Evolutionary conservation across 2,797 vertebrate genomes (phyloP).

Genomic region (Pogoniulus pusillus): DNA sequence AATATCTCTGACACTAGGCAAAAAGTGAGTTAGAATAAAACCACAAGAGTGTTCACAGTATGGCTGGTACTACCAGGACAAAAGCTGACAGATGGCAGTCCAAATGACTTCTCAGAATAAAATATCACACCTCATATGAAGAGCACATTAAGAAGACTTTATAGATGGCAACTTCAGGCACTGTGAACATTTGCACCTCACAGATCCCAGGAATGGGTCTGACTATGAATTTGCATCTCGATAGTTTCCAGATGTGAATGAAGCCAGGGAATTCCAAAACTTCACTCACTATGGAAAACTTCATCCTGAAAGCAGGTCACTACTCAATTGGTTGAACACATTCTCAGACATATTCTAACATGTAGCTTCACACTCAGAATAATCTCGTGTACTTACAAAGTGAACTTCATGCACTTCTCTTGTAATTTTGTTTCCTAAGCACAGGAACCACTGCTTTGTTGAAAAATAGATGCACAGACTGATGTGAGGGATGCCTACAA

Average conservation of each 20-base stretch:
- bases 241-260: neutral
- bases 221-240: neutral
- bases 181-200: neutral
- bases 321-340: neutral
- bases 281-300: neutral
- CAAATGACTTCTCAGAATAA: neutral
- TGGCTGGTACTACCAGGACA: neutral
- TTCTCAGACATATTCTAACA: neutral
- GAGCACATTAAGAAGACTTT: neutral
- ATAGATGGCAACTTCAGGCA: neutral
- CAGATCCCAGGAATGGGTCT: neutral
- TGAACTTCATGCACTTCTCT: neutral
- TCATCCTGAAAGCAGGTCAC: neutral
- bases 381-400: neutral
- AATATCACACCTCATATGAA: neutral
- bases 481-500: neutral
- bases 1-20: neutral
- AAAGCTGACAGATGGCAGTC: neutral
- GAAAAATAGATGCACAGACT: neutral
- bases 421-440: neutral
- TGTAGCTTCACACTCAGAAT: neutral
- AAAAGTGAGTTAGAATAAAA: neutral
- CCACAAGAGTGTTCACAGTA: neutral
- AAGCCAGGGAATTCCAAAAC: neutral
- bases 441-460: neutral